Evolutionary conservation across 2,888 invertebrate species (phyloP).

Genomic region (Acanthosepion esculentum): DNA sequence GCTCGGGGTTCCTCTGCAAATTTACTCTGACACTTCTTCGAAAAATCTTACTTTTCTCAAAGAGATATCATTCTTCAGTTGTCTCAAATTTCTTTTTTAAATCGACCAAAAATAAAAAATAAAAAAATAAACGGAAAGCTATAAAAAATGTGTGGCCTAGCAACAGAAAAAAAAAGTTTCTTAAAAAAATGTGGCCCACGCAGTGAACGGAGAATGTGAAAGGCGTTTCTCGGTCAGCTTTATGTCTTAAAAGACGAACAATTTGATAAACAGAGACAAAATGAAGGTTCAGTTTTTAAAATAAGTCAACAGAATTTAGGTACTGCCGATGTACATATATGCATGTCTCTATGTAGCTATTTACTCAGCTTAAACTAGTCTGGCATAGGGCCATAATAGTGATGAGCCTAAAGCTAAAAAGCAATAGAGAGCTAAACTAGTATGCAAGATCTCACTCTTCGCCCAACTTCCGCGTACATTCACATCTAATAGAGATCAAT

Average conservation of each 20-base stretch:
- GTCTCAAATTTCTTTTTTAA: neutral
- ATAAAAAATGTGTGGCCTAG: neutral
- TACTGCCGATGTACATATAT: neutral
- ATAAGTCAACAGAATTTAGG: neutral
- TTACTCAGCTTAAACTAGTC: neutral
- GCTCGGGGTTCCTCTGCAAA: neutral
- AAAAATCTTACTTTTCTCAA: neutral
- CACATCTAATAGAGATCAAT: no score
- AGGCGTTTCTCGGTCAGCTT: slow-evolving; percentile 33
- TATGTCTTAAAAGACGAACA: neutral
- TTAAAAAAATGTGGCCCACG: neutral
- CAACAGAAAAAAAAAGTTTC: neutral
- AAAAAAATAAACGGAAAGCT: neutral
- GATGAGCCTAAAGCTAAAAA: no score
- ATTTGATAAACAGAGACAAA: neutral
- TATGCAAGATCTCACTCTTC: no score
- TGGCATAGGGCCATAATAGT: no score
- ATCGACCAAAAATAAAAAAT: neutral
- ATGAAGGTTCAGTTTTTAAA: neutral
- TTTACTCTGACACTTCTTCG: neutral
- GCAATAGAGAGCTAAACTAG: no score
- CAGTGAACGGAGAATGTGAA: neutral
- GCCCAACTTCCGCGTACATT: no score
- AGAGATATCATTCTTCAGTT: neutral
- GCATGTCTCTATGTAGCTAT: neutral